Conservation (phyloP, 2,797 vertebrate genomes). For the Liasis olivaceus region DNA sequence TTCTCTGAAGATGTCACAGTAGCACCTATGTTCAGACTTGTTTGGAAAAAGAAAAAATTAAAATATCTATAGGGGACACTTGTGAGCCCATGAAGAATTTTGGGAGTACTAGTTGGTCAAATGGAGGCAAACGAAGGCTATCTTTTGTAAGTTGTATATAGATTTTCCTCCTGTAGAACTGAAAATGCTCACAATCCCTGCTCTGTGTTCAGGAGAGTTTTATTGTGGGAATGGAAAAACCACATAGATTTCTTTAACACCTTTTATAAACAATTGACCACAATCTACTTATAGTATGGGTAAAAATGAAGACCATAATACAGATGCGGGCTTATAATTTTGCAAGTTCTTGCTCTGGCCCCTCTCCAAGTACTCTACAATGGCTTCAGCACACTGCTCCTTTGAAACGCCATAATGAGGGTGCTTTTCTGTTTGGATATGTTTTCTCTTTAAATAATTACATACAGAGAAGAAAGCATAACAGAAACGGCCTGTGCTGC, state of each 20-base stretch:
- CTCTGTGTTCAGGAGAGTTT: not conserved
- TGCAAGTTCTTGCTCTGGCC: not conserved
- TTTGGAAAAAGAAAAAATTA: not conserved
- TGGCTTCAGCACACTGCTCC: not conserved
- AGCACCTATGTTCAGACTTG: not conserved
- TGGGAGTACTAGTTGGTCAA: not conserved
- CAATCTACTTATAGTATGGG: not conserved
- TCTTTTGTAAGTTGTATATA: too few species aligned
- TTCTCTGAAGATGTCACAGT: not conserved
- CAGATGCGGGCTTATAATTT: not conserved
- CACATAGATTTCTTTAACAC: not conserved
- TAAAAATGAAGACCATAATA: not conserved
- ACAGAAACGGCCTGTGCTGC: constrained; percentile 16
- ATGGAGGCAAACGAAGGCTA: not conserved
- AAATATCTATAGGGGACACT: not conserved
- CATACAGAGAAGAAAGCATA: constrained; percentile 2
- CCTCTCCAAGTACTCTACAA: not conserved
- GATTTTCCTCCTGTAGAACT: not conserved
- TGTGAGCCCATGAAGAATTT: not conserved
- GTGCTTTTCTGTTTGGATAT: not conserved
- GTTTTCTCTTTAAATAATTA: constrained; percentile 37
- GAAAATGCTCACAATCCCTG: not conserved
- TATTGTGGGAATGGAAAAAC: not conserved
- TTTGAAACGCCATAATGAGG: not conserved
- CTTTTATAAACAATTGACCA: not conserved